Evolutionary conservation across 2,888 invertebrate species (phyloP), one percentile per base, ranked within the genome.

Genomic region (Heliothis peltigera): DNA sequence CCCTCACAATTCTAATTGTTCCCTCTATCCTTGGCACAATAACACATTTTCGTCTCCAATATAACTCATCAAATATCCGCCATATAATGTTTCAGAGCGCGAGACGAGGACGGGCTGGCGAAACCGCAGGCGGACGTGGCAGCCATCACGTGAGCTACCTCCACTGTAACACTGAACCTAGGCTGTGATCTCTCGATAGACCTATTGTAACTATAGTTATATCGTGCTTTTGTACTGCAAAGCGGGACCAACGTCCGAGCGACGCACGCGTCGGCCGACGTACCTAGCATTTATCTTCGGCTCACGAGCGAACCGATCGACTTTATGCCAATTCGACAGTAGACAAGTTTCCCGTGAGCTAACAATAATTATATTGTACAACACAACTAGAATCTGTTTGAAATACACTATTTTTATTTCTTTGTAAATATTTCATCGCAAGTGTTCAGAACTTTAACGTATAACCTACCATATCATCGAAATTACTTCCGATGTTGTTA

Each of bases 131-230:
- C 91, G 53, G 91, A 93, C 67, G 92, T 92, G 81, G 89, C 92
- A 65, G 90, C 93, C 73, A 89, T 94, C 81, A 93, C 94, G 63
- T 68, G 70, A 73, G 70, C 35, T 84, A 86, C 89, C 88, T 88
- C 87, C 84, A 84, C 77, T 80, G 78, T 77, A 83, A 84, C 82
- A 81, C 82, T 87, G 81, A 89, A 91, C 90, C 84, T 89, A 90
- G 95, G 95, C 95, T 95, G 95, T 95, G 95, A 95, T 93, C 94
- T 92, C 90, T 91, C 89, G 80, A 89, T 89, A 91, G 84, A 88
- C 86, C 86, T 91, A 87, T 84, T 87, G 82, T 89, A 84, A 70
- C 67, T 75, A 69, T 64, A 60, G 84, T 68, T 87, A 81, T 87
- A 86, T 86, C 84, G 87, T 86, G 89, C 89, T 89, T 88, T 85